These are phyloP conservation scores for Eulithis prunata DNA, from an alignment of 2,888 invertebrate species.

Conservation along the genomic window DNA sequence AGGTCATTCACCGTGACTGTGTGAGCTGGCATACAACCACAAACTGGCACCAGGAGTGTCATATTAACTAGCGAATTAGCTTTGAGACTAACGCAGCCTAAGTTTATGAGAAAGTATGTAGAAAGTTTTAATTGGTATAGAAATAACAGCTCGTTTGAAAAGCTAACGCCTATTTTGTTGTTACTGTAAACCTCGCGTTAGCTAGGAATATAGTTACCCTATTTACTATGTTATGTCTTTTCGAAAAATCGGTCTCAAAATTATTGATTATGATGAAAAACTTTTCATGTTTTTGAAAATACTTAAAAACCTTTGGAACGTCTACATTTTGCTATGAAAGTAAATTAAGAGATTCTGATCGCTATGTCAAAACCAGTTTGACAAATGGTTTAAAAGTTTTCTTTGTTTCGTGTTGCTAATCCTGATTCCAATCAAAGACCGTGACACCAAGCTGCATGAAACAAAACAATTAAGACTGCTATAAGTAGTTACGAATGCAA, in stretches of 20 bases:
- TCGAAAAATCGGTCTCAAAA: too few relatives aligned
- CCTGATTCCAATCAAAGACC: constrained; percentile 31
- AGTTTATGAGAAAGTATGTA: background rate
- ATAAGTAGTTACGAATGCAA: constrained; percentile 3
- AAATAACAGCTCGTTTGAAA: background rate
- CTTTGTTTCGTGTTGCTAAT: constrained; percentile 32
- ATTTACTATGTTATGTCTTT: too few relatives aligned
- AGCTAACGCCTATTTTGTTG: too few relatives aligned
- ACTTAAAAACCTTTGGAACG: background rate
- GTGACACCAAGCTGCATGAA: constrained; percentile 36
- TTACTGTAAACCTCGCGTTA: too few relatives aligned
- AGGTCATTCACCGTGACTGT: constrained; percentile 21
- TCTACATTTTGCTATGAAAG: constrained; percentile 24
- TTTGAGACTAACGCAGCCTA: constrained; percentile 6
- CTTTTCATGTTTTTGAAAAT: background rate
- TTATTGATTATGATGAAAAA: background rate
- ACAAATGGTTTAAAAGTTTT: constrained; percentile 34
- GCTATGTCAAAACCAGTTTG: constrained; percentile 33
- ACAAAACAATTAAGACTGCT: constrained; percentile 41
- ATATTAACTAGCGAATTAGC: constrained; percentile 1
- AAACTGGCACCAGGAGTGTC: background rate
- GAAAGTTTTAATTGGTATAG: background rate
- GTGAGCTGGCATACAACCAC: constrained; percentile 5
- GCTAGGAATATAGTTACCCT: too few relatives aligned
- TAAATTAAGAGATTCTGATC: constrained; percentile 37